Conservation (phyloP, 2,113 vertebrate genomes). For the Grantiella picta region DNA sequence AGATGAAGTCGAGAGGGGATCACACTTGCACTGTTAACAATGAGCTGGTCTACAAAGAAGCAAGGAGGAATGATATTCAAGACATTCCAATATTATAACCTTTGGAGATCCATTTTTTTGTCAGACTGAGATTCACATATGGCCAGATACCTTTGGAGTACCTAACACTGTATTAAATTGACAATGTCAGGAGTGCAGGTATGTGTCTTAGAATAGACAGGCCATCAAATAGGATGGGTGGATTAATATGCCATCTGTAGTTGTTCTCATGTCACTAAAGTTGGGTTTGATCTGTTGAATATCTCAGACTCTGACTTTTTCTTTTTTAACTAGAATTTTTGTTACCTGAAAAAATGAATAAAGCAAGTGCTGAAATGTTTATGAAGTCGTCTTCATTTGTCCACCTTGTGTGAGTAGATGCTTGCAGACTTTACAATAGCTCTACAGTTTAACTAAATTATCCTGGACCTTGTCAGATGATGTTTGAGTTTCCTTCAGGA, state of each 20-base stretch:
- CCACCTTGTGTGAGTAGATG: fast-evolving
- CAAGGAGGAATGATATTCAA: background rate
- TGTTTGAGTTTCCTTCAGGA: background rate
- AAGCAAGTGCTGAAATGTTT: background rate
- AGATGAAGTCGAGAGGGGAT: background rate
- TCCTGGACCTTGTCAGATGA: background rate
- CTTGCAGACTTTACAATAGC: background rate
- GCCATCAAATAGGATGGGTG: background rate
- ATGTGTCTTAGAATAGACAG: background rate
- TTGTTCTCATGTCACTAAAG: background rate
- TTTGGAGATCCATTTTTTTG: background rate
- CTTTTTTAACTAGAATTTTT: background rate
- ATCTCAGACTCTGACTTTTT: background rate
- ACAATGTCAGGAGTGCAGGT: background rate
- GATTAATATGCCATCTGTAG: background rate
- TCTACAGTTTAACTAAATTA: background rate
- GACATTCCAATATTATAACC: background rate
- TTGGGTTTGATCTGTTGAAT: background rate
- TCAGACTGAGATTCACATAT: background rate
- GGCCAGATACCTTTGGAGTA: background rate
- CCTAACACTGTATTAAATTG: background rate
- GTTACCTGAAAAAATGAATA: background rate
- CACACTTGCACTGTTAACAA: background rate
- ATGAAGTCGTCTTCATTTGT: background rate
- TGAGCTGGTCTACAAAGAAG: background rate